Percentiles rank a stretch among this genome's conserved stretches.
phyloP scores from a whole-genome alignment of 2,888 invertebrate genomes.

The Loripinus fragilis region DNA sequence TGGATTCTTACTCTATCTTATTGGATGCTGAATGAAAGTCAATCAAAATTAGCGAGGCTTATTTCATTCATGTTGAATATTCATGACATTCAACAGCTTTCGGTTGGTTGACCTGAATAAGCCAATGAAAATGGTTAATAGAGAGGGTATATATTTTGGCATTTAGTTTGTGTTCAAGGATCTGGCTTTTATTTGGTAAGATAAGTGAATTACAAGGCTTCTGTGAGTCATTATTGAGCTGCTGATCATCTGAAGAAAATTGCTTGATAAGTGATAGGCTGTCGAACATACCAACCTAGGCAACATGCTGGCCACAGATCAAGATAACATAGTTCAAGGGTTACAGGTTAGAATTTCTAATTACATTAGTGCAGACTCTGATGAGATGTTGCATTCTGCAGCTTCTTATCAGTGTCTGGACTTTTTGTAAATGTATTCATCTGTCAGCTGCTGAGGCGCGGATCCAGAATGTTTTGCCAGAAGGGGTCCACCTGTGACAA shows the following conservation, averaged over 20 bases:
- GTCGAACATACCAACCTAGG: slow-evolving; percentile 1
- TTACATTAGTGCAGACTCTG: too few relatives aligned
- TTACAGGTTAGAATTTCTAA: too few relatives aligned
- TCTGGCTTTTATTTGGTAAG: slow-evolving; percentile 23
- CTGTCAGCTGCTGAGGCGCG: too few relatives aligned
- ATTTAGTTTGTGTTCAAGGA: slow-evolving; percentile 4
- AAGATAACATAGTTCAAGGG: too few relatives aligned
- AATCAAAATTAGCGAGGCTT: background rate
- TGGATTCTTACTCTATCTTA: too few relatives aligned
- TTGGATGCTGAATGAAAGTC: background rate
- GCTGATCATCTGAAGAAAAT: slow-evolving; percentile 17
- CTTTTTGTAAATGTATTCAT: too few relatives aligned
- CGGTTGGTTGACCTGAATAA: background rate
- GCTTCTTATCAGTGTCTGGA: too few relatives aligned
- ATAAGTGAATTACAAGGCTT: slow-evolving; percentile 21
- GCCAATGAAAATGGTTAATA: background rate
- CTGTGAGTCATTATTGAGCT: slow-evolving; percentile 17
- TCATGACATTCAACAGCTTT: background rate
- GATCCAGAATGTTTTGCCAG: too few relatives aligned
- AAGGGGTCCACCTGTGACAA: too few relatives aligned
- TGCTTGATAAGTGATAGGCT: slow-evolving; percentile 20
- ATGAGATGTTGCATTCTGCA: too few relatives aligned
- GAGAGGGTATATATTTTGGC: slow-evolving; percentile 1
- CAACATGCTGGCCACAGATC: background rate
- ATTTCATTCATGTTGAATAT: background rate